Evolutionary conservation across 2,113 vertebrate species (phyloP), one percentile per base, ranked within the genome.

Genomic region (Saccopteryx bilineata): DNA sequence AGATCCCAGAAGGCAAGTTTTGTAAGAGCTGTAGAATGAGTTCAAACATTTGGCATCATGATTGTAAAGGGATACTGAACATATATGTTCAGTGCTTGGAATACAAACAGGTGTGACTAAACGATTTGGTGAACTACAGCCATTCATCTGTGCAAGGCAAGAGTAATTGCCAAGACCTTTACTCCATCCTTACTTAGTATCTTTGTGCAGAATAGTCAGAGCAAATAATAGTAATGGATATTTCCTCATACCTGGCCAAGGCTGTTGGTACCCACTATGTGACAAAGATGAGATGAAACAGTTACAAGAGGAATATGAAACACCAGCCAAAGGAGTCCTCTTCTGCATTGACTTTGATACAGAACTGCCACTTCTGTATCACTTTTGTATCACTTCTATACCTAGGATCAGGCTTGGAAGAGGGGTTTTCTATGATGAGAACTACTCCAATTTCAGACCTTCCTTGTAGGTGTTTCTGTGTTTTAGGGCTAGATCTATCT

Each of bases 211-310:
- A 87, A 50, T 3, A 78, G 63, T 89, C 31, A 72, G 28, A 76
- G 52, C 18, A 65, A 79, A 75, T 33, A 58, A 23, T 79, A 79
- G 21, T 63, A 68, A 54, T 52, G 71, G 54, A 91, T 13, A 31
- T 15, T 33, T 83, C 21, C 68, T 92, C 69, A 54, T 14, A 52
- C 31, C 23, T 81, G 46, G 33, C 79, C 71, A 85, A 68, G 23
- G 21, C 31, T 48, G 2, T 63, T 63, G 80, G 28, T 65, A 52
- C 23, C 71, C 31, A 69, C 14, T 56, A 46, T 72, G n/a, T 76
- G 39, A 94, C 11, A 93, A 23, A 91, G 74, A 58, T 39, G 68
- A 91, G 46, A 71, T 19, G 24, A 94, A 93, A 79, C 21, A 83
- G 17, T 8, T 91, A 23, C 71, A 79, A 81, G 71, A 90, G 31